Percentiles rank a stretch among this genome's conserved stretches.
These are phyloP conservation scores for Morinoia aosen DNA, from an alignment of 2,888 invertebrate species.

Conservation along the genomic window DNA sequence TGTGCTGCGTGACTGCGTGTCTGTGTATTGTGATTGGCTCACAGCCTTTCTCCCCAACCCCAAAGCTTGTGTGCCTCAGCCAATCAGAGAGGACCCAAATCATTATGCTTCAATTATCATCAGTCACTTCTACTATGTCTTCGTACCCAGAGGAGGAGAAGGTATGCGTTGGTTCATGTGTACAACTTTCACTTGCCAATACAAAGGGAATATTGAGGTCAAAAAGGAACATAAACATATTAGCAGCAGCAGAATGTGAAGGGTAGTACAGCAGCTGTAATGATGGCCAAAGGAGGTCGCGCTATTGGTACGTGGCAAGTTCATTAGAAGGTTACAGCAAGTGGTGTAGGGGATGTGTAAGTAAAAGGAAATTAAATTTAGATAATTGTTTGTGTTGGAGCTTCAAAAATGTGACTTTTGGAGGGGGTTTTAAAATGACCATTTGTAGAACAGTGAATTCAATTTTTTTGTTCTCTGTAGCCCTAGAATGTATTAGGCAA, in stretches of 20 bases:
- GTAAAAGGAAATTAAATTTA: neutral
- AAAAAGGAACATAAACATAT: neutral
- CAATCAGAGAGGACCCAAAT: constrained; percentile 83
- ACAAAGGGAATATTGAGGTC: neutral
- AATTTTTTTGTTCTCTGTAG: too few species aligned
- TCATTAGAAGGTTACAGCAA: neutral
- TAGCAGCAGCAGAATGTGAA: neutral
- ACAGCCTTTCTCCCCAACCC: constrained; percentile 87
- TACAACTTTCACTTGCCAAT: neutral
- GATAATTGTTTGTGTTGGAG: neutral
- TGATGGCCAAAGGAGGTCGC: neutral
- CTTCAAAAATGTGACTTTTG: neutral
- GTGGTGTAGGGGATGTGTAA: neutral
- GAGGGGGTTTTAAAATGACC: too few species aligned
- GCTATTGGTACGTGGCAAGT: neutral
- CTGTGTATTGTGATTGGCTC: constrained; percentile 97
- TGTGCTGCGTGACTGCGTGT: constrained; percentile 94
- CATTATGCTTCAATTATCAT: constrained; percentile 91
- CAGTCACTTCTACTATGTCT: constrained; percentile 92
- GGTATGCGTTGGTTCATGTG: constrained; percentile 76
- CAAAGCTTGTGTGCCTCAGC: constrained; percentile 89
- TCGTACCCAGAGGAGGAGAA: constrained; percentile 92
- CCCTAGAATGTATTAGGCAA: too few species aligned
- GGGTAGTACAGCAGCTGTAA: neutral
- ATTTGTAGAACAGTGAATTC: too few species aligned